Percentiles rank a stretch among this genome's conserved stretches.
These are phyloP conservation scores for Ara ararauna DNA, from an alignment of 2,797 vertebrate genomes.

Conservation along the genomic window DNA sequence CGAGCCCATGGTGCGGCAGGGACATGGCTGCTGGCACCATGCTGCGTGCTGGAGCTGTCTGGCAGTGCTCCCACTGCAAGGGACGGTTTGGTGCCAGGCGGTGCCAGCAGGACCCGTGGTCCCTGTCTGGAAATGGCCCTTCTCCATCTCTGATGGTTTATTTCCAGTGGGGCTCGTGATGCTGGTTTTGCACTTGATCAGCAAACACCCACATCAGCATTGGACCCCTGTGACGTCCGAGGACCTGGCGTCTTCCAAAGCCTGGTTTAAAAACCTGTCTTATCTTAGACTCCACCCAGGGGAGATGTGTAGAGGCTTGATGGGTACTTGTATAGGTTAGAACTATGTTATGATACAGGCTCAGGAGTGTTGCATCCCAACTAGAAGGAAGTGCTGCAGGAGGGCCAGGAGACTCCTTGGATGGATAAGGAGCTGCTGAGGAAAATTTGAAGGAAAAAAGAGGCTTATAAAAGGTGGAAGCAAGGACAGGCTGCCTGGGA, in stretches of 20 bases:
- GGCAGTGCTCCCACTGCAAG: rapidly evolving
- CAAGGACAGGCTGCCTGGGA: no score
- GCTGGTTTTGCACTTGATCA: rapidly evolving
- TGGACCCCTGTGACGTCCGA: rapidly evolving
- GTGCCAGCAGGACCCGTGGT: rapidly evolving
- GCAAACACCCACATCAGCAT: rapidly evolving
- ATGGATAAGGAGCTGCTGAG: no score
- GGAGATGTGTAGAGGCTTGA: background rate
- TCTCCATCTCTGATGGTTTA: background rate
- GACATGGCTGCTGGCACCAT: rapidly evolving
- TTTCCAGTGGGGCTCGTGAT: background rate
- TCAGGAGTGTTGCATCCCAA: no score
- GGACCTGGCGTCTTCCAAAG: background rate
- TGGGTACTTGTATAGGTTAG: constrained; percentile 2
- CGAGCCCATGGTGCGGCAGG: rapidly evolving
- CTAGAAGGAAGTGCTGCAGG: no score
- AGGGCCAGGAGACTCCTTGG: no score
- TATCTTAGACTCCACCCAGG: background rate
- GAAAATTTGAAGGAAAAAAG: no score
- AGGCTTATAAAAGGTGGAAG: no score
- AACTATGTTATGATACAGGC: background rate
- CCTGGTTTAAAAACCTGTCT: background rate
- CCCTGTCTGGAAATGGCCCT: background rate
- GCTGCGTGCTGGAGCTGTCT: background rate
- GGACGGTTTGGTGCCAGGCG: rapidly evolving